phyloP scores from a whole-genome alignment of 1,140 invertebrate genomes.

The Contarinia nasturtii region DNA sequence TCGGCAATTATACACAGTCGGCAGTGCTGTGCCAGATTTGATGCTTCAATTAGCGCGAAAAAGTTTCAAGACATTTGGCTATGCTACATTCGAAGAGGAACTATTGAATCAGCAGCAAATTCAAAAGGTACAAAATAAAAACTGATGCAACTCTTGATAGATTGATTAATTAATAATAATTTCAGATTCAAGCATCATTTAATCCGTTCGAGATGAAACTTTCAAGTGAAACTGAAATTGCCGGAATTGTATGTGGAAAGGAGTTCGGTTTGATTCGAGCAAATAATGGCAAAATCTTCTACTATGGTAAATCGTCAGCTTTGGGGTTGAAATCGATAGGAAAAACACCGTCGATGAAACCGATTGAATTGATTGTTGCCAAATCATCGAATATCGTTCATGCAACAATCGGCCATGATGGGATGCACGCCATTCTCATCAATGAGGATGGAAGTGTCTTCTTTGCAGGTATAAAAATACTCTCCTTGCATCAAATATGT shows the following conservation, averaged over 20 bases:
- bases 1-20: slow-evolving; percentile 16
- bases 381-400: slow-evolving; percentile 59
- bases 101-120: slow-evolving; percentile 25
- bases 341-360: slow-evolving; percentile 37
- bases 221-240: slow-evolving; percentile 15
- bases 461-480: slow-evolving; percentile 64
- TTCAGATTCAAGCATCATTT: slow-evolving; percentile 18
- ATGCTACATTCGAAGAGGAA: slow-evolving; percentile 49
- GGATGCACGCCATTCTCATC: slow-evolving; percentile 71
- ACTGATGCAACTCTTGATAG: background rate
- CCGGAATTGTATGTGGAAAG: slow-evolving; percentile 42
- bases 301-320: slow-evolving; percentile 52
- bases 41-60: slow-evolving; percentile 63
- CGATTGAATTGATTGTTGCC: slow-evolving; percentile 53
- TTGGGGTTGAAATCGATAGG: slow-evolving; percentile 26
- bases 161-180: background rate
- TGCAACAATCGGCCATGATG: slow-evolving; percentile 81
- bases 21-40: slow-evolving; percentile 35
- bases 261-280: slow-evolving; percentile 66
- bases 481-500: too few relatives aligned
- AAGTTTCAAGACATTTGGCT: slow-evolving; percentile 58
- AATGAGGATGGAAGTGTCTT: slow-evolving; percentile 76
- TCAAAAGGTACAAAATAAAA: slow-evolving; percentile 7
- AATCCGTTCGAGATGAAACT: slow-evolving; percentile 22
- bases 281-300: slow-evolving; percentile 53